A percentile compares a stretch with the other conserved stretches of the same genome.
phyloP scores from a whole-genome alignment of 2,888 invertebrate species.

The Lordiphosa fenestrarum region DNA sequence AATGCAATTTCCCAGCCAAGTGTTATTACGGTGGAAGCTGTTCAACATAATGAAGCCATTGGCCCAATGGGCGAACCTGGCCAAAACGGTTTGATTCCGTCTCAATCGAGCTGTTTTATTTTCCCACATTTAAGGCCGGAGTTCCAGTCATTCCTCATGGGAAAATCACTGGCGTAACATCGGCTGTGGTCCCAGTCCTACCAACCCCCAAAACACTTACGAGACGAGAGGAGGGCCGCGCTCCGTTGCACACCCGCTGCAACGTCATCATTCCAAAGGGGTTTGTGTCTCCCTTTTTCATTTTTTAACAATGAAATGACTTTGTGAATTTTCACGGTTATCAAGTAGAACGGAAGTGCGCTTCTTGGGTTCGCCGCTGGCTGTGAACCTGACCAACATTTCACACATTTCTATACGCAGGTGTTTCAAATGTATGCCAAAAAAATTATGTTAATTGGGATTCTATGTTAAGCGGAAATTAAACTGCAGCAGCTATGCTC shows the following conservation, averaged over 20 bases:
- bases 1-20: conserved; percentile 57
- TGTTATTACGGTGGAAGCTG: conserved; percentile 59
- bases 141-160: conserved; percentile 42
- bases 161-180: conserved; percentile 65
- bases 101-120: conserved; percentile 54
- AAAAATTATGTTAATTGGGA: conserved; percentile 44
- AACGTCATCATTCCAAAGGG: conserved; percentile 22
- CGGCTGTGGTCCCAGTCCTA: not conserved
- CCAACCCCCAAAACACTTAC: conserved; percentile 42
- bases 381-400: conserved; percentile 41
- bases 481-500: conserved; percentile 20
- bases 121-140: conserved; percentile 65
- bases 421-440: conserved; percentile 38
- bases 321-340: conserved; percentile 28
- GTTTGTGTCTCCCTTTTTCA: conserved; percentile 7
- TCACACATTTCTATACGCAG: conserved; percentile 58
- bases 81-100: conserved; percentile 25
- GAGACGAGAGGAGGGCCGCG: conserved; percentile 28
- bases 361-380: conserved; percentile 35
- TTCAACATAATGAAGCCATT: conserved; percentile 62
- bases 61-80: conserved; percentile 26
- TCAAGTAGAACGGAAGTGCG: conserved; percentile 61
- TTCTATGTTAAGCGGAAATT: conserved; percentile 41
- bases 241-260: conserved; percentile 39
- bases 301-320: conserved; percentile 9